phyloP scores from a whole-genome alignment of 35 echinoderm and acorn worm species.

The Lytechinus pictus region DNA sequence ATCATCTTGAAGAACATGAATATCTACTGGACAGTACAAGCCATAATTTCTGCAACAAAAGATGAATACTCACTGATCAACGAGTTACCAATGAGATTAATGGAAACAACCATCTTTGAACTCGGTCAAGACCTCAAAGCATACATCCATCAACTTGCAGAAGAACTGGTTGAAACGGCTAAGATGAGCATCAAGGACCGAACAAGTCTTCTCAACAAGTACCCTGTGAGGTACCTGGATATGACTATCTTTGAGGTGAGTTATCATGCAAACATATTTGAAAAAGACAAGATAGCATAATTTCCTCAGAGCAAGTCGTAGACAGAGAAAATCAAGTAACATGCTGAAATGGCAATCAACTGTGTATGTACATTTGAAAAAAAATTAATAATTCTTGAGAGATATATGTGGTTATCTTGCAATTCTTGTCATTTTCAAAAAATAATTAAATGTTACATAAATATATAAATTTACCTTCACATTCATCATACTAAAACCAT shows the following conservation, averaged over 20 bases:
- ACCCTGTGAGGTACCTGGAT: constrained; percentile 65
- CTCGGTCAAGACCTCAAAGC: not conserved
- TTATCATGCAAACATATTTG: not conserved
- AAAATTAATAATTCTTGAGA: no score
- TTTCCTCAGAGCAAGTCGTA: no score
- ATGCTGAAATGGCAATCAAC: no score
- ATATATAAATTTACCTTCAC: no score
- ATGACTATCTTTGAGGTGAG: constrained; percentile 82
- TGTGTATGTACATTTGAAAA: no score
- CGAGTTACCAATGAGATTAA: constrained; percentile 43
- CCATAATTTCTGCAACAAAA: not conserved
- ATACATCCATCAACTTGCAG: not conserved
- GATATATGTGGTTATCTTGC: no score
- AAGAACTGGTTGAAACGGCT: not conserved
- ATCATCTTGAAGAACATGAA: not conserved
- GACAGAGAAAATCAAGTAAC: no score
- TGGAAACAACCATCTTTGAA: constrained; percentile 54
- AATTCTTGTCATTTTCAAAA: no score
- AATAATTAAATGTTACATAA: no score
- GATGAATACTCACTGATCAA: constrained; percentile 21
- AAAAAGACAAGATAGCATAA: no score
- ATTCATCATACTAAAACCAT: no score
- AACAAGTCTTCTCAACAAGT: constrained; percentile 67
- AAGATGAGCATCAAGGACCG: constrained; percentile 51
- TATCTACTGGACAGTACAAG: not conserved